Conservation (phyloP, 2,888 invertebrate genomes). For the Drosophila sordidapex region DNA sequence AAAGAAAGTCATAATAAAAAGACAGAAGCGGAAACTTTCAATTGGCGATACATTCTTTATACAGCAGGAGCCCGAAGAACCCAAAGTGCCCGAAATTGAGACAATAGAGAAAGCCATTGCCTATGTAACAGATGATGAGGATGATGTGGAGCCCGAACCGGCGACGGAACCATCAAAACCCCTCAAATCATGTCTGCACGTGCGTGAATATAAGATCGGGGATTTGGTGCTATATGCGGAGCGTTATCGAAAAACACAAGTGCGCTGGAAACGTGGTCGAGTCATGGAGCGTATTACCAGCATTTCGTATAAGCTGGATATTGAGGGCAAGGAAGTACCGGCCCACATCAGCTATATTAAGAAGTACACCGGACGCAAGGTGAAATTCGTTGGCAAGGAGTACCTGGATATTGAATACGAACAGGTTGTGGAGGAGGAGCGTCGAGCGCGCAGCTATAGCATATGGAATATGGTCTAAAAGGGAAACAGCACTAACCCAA, state of each 20-base stretch:
- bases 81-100: slow-evolving; percentile 75
- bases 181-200: slow-evolving; percentile 81
- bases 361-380: slow-evolving; percentile 83
- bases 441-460: slow-evolving; percentile 81
- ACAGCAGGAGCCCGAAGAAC: slow-evolving; percentile 70
- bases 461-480: slow-evolving; percentile 84
- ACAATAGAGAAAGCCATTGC: slow-evolving; percentile 82
- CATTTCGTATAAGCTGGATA: slow-evolving; percentile 83
- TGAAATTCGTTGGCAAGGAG: slow-evolving; percentile 84
- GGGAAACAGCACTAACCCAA: not conserved
- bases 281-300: slow-evolving; percentile 83
- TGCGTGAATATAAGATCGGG: slow-evolving; percentile 82
- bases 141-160: slow-evolving; percentile 48
- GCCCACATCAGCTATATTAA: slow-evolving; percentile 84
- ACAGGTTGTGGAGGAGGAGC: slow-evolving; percentile 83
- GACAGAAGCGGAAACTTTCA: slow-evolving; percentile 83
- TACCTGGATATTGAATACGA: slow-evolving; percentile 85
- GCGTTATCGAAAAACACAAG: slow-evolving; percentile 82
- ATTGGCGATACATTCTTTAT: slow-evolving; percentile 80
- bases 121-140: slow-evolving; percentile 75
- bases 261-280: slow-evolving; percentile 82
- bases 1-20: slow-evolving; percentile 84
- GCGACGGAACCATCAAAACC: slow-evolving; percentile 58
- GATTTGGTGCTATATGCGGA: slow-evolving; percentile 83
- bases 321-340: slow-evolving; percentile 83